Conservation (phyloP, 2,113 vertebrate species). For the Pristiophorus japonicus region DNA sequence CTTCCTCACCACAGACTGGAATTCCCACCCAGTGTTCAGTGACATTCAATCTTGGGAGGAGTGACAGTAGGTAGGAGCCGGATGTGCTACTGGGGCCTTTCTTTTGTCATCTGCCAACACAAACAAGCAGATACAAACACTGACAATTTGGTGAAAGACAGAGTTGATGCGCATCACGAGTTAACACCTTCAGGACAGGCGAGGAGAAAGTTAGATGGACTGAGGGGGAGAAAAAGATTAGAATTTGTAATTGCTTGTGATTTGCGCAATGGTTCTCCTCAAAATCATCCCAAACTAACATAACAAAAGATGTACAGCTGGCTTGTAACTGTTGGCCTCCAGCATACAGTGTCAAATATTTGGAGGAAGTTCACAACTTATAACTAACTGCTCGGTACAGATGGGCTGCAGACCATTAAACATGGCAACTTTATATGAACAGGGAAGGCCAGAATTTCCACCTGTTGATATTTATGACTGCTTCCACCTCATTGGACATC, state of each 20-base stretch:
- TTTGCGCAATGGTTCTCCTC: neutral
- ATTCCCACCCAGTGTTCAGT: neutral
- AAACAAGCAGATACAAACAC: neutral
- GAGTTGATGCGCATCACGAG: neutral
- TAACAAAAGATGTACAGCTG: neutral
- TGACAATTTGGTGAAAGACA: neutral
- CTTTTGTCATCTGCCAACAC: neutral
- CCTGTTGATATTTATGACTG: conserved; percentile 9
- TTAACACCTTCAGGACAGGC: neutral
- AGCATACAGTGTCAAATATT: neutral
- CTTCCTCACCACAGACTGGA: neutral
- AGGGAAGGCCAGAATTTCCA: neutral
- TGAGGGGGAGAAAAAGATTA: neutral
- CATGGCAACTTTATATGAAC: neutral
- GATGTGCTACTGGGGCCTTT: neutral
- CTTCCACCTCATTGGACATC: neutral
- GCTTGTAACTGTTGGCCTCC: neutral
- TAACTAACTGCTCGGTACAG: neutral
- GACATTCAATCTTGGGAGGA: neutral
- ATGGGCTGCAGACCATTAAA: neutral
- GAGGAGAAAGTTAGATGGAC: neutral
- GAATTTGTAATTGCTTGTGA: neutral
- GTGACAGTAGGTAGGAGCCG: neutral
- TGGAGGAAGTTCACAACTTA: neutral
- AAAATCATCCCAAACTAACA: neutral